Evolutionary conservation across 2,113 vertebrate genomes (phyloP), one percentile per base, ranked within the genome.

Genomic region (Eurypyga helias): DNA sequence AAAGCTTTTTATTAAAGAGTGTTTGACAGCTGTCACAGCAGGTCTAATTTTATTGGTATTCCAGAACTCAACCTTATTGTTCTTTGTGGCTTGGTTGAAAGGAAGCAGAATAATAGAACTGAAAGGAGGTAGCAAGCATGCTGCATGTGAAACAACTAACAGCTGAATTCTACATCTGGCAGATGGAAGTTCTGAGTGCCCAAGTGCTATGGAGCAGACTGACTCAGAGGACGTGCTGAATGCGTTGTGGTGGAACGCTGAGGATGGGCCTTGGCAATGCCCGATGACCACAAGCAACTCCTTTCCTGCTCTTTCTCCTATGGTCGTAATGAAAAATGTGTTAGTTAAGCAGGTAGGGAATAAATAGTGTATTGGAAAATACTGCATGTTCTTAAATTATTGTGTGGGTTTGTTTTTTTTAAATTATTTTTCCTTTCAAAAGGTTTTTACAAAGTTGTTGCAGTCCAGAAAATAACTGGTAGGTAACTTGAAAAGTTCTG

Each of bases 281-380:
- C 98, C 97, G 4, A 49, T 98, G 96, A 94, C 98, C 54, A 49
- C 98, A 38, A 98, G 97, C 89, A 97, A 52, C 64, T 97, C 99
- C 11, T 99, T 98, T 84, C 92, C 98, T 17, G 89, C 97, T 0
- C 95, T 99, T 9, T 98, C 99, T 83, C 98, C 98, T 46, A 98
- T 99, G 99, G 98, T 99, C 4, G 98, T 99, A 96, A 99, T 99
- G 99, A 99, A 99, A 97, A 99, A 99, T 62, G 98, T 99, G 61
- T 93, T 99, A 92, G 97, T 99, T 54, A 99, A 99, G 89, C 99
- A 99, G 99, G 99, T 99, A 98, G 52, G 94, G 54, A 94, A 90
- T 31, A 79, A 90, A 58, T 54, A 61, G 55, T 41, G 9, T 11
- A 12, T 55, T 84, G n/a, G 46, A 91, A 95, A 87, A 72, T 71